A percentile compares a stretch with the other conserved stretches of the same genome.
These are phyloP conservation scores for Cercocebus atys DNA, from an alignment of 2,113 vertebrate genomes.

Conservation along the genomic window DNA sequence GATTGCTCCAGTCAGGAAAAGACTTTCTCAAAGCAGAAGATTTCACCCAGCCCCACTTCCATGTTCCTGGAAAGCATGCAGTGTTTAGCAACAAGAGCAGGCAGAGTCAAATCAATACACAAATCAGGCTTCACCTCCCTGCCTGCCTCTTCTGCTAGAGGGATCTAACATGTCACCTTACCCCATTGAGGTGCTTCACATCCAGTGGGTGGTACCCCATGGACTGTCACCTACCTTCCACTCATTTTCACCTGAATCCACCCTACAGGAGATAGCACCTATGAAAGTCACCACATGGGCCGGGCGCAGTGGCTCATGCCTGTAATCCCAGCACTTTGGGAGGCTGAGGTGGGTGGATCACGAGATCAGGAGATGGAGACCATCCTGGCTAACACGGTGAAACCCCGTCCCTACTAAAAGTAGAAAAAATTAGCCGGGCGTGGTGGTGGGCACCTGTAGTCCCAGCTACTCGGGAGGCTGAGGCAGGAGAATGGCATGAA, in stretches of 20 bases:
- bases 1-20: background rate
- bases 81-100: background rate
- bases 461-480: too few species aligned
- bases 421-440: too few species aligned
- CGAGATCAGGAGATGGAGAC: too few species aligned
- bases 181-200: background rate
- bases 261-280: background rate
- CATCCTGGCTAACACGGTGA: too few species aligned
- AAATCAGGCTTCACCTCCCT: background rate
- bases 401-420: too few species aligned
- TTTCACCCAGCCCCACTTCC: background rate
- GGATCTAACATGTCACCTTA: background rate
- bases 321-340: too few species aligned
- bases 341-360: too few species aligned
- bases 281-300: background rate
- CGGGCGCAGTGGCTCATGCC: too few species aligned
- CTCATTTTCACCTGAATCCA: background rate
- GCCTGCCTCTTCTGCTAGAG: background rate
- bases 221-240: background rate
- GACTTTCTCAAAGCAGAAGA: background rate
- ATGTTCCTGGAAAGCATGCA: background rate
- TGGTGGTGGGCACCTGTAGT: too few species aligned
- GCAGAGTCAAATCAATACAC: background rate
- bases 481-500: too few species aligned
- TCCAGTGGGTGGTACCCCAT: background rate